Percentiles rank a stretch among this genome's conserved stretches.
Evolutionary conservation across 2,888 invertebrate genomes (phyloP).

Genomic region (Pollenia griseotomentosa): DNA sequence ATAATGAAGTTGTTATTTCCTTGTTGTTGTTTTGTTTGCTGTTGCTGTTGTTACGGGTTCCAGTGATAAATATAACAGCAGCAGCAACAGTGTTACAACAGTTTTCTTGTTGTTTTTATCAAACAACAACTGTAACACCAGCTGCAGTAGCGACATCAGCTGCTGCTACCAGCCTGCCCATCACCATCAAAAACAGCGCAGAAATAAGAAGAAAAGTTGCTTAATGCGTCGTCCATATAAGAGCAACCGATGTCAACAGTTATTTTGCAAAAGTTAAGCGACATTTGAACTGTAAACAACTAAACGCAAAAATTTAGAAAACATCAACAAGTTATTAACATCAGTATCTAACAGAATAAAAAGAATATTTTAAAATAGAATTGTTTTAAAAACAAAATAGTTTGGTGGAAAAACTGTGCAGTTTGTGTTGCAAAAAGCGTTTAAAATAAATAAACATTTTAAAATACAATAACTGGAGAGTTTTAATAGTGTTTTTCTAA

Average conservation of each 20-base stretch:
- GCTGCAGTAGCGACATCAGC: constrained; percentile 18
- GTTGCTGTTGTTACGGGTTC: constrained; percentile 70
- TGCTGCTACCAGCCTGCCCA: constrained; percentile 47
- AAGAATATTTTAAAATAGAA: background rate
- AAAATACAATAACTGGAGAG: background rate
- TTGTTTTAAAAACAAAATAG: background rate
- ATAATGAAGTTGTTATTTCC: constrained; percentile 43
- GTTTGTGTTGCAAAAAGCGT: background rate
- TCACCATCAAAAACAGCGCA: constrained; percentile 48
- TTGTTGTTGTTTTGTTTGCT: constrained; percentile 38
- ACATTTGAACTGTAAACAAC: constrained; percentile 82
- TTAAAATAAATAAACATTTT: background rate
- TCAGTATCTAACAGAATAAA: constrained; percentile 19
- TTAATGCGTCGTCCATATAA: constrained; percentile 78
- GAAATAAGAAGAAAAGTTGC: constrained; percentile 40
- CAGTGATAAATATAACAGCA: constrained; percentile 57
- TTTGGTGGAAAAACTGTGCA: constrained; percentile 17
- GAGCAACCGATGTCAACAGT: constrained; percentile 78
- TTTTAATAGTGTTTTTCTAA: background rate
- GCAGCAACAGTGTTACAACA: constrained; percentile 64
- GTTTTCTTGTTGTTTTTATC: constrained; percentile 14
- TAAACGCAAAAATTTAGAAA: constrained; percentile 27
- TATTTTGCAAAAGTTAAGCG: constrained; percentile 82
- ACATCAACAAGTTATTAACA: background rate
- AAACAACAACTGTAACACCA: constrained; percentile 23